Conservation (phyloP, 2,113 vertebrate genomes). For the Phycodurus eques region DNA sequence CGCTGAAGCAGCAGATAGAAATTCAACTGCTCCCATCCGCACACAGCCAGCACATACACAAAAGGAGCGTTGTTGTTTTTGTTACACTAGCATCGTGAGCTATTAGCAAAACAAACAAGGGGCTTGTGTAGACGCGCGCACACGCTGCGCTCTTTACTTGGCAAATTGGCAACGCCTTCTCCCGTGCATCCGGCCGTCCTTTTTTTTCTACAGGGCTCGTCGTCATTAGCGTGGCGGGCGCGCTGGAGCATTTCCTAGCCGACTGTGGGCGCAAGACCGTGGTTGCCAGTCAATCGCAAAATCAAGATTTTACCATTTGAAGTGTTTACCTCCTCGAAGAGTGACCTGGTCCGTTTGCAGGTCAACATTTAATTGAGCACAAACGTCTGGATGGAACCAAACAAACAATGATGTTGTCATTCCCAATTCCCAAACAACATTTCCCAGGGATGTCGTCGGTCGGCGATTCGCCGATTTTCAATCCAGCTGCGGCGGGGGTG, state of each 20-base stretch:
- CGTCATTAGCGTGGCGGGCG: too few relatives aligned
- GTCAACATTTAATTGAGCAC: not conserved
- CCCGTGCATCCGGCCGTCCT: too few relatives aligned
- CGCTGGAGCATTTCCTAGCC: too few relatives aligned
- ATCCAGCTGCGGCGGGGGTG: conserved; percentile 15
- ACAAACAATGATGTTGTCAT: not conserved
- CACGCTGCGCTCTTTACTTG: conserved; percentile 35
- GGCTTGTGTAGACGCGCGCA: conserved; percentile 24
- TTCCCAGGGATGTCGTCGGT: not conserved
- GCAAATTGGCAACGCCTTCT: conserved; percentile 8
- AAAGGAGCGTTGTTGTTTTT: conserved; percentile 19
- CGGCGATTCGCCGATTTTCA: not conserved
- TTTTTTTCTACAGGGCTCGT: too few relatives aligned
- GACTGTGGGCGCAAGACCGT: too few relatives aligned
- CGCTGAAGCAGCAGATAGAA: not conserved
- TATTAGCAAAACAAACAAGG: conserved; percentile 54
- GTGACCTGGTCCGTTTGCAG: not conserved
- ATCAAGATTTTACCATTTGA: too few relatives aligned
- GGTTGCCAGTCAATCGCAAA: not conserved
- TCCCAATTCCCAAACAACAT: not conserved
- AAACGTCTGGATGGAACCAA: not conserved
- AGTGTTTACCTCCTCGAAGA: not conserved
- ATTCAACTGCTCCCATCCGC: not conserved
- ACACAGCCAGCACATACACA: conserved; percentile 3
- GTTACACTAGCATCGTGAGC: conserved; percentile 10